Evolutionary conservation across 2,113 vertebrate species (phyloP).

Genomic region (Salvelinus namaycush): DNA sequence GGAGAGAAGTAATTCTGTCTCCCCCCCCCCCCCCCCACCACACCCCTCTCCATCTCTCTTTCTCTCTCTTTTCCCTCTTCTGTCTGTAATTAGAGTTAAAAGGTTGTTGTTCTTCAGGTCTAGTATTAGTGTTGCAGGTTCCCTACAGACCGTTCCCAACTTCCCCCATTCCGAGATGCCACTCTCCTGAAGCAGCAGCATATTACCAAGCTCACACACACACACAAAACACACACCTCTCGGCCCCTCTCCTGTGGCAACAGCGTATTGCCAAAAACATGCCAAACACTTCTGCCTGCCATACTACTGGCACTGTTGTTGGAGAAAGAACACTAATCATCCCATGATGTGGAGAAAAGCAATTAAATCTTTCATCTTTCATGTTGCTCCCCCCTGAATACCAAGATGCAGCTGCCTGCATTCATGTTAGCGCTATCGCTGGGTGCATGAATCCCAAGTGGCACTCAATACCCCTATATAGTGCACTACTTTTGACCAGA

Average conservation of each 20-base stretch:
- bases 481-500: no score
- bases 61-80: conserved; percentile 29
- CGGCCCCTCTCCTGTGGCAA: background rate
- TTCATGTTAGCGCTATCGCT: conserved; percentile 58
- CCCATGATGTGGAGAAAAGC: conserved; percentile 72
- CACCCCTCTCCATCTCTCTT: background rate
- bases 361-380: conserved; percentile 77
- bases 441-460: conserved; percentile 24
- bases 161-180: background rate
- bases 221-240: conserved; percentile 22
- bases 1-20: conserved; percentile 15
- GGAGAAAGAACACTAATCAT: conserved; percentile 62
- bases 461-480: no score
- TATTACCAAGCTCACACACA: background rate
- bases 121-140: conserved; percentile 29
- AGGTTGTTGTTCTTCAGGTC: conserved; percentile 60
- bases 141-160: conserved; percentile 44
- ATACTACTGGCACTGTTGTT: conserved; percentile 48
- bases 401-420: conserved; percentile 59
- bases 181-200: background rate
- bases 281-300: background rate
- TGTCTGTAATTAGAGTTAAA: conserved; percentile 68
- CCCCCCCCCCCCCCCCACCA: no score
- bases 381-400: conserved; percentile 70
- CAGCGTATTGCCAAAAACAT: background rate